Percentiles rank a stretch among this genome's conserved stretches.
Evolutionary conservation across 2,797 vertebrate genomes (phyloP).

Genomic region (Carduelis carduelis): DNA sequence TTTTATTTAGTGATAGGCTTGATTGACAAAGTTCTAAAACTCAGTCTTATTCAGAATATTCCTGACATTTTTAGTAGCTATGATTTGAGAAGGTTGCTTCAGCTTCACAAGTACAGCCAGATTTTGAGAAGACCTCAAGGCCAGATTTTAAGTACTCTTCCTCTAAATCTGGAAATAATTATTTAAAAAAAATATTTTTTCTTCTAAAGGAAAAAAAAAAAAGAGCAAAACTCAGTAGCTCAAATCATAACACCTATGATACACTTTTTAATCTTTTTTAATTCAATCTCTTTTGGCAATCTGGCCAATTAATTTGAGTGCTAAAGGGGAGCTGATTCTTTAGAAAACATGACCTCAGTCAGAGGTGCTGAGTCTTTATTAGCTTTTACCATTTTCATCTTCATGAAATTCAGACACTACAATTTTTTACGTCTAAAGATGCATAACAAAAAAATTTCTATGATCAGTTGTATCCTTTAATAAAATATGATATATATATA

Average conservation of each 20-base stretch:
- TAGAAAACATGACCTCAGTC: neutral
- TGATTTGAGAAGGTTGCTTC: neutral
- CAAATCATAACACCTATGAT: neutral
- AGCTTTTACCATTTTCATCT: neutral
- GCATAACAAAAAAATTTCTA: neutral
- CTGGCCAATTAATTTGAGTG: neutral
- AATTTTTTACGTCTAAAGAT: neutral
- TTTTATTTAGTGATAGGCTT: constrained; percentile 4
- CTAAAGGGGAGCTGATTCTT: neutral
- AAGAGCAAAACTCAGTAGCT: neutral
- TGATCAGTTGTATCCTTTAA: neutral
- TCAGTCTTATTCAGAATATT: neutral
- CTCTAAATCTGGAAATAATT: neutral
- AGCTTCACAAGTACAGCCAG: neutral
- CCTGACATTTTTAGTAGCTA: neutral
- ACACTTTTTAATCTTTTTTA: neutral
- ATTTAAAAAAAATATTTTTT: neutral
- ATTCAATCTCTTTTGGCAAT: neutral
- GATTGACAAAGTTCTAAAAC: neutral
- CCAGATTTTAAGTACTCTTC: neutral
- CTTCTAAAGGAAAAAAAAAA: neutral
- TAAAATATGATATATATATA: too few relatives aligned
- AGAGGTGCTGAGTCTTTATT: neutral
- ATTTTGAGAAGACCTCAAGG: neutral
- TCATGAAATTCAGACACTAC: neutral